Base-by-base conservation (phyloP, 2,888 invertebrate genomes). In the Oligia fasciuncula region DNA sequence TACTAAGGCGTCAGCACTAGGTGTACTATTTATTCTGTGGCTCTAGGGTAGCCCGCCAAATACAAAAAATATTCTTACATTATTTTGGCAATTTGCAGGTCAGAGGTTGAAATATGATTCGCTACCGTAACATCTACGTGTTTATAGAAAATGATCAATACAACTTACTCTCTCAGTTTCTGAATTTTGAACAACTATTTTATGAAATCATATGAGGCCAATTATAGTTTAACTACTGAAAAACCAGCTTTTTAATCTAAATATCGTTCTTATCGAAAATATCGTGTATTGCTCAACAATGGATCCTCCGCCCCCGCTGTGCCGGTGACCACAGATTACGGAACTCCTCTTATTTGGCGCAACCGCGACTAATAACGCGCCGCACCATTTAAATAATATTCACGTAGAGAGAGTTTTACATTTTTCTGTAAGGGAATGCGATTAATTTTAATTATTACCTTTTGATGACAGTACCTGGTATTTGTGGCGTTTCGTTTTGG, bases 321-420 rank as follows among this genome's bases (percentile, higher is more conserved):
- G 60, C 11, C 69, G 57, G 76, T 72, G 86, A 81, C 89, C 88
- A 85, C 85, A 84, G 86, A 89, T 88, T 78, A 88, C 78, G 77
- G 63, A 85, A 82, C 85, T 88, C 63, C 88, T 89, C 80, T 84
- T 84, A 82, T 87, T 89, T 89, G 81, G 72, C 86, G 80, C 75
- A 66, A 87, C 51, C 69, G 35, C 70, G 76, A 80, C 85, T 89
- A 88, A 89, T 87, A 86, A 35, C 77, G 69, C 77, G 76, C 73
- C 77, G 69, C 77, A 73, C 73, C 78, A 83, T 91, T 90, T 80
- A 84, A 87, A 90, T 87, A 85, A 87, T 87, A 80, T 71, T 66
- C 89, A 90, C 88, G 89, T 84, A 87, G 70, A 68, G 79, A 79
- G 78, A 79, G 68, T 73, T 80, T 81, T 63, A 82, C 79, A 78